phyloP scores from a whole-genome alignment of 2,888 invertebrate species.

The Nymphalis polychloros region DNA sequence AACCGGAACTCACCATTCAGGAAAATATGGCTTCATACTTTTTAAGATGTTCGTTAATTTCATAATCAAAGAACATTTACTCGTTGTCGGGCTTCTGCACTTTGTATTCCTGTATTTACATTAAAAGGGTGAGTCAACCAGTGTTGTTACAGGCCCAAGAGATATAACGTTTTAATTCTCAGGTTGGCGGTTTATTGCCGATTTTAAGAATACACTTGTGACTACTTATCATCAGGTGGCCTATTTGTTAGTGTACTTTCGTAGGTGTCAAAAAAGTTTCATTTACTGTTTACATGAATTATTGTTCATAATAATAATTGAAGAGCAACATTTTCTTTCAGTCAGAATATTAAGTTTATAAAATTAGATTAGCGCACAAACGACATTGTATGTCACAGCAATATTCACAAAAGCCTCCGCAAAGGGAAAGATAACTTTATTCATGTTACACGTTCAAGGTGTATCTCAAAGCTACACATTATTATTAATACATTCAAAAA shows the following conservation, averaged over 20 bases:
- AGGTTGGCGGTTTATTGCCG: no score
- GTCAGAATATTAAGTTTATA: neutral
- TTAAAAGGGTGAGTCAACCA: neutral
- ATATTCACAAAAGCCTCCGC: conserved; percentile 31
- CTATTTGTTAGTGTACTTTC: no score
- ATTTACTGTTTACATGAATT: no score
- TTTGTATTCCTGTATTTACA: neutral
- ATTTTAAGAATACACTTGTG: no score
- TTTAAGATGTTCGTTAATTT: neutral
- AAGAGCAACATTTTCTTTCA: no score
- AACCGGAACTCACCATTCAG: no score
- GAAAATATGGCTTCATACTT: conserved; percentile 6
- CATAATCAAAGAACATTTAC: neutral
- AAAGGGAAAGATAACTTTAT: conserved; percentile 37
- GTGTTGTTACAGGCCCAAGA: no score
- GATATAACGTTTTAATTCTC: no score
- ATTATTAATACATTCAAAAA: conserved; percentile 17
- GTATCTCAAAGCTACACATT: conserved; percentile 20
- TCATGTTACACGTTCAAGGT: conserved; percentile 32
- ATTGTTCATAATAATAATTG: no score
- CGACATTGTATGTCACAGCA: conserved; percentile 17
- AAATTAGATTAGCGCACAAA: conserved; percentile 13
- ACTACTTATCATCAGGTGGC: no score
- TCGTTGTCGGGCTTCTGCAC: neutral
- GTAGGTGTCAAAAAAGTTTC: no score